Evolutionary conservation across 2,113 vertebrate species (phyloP).

Genomic region (Camelus bactrianus): DNA sequence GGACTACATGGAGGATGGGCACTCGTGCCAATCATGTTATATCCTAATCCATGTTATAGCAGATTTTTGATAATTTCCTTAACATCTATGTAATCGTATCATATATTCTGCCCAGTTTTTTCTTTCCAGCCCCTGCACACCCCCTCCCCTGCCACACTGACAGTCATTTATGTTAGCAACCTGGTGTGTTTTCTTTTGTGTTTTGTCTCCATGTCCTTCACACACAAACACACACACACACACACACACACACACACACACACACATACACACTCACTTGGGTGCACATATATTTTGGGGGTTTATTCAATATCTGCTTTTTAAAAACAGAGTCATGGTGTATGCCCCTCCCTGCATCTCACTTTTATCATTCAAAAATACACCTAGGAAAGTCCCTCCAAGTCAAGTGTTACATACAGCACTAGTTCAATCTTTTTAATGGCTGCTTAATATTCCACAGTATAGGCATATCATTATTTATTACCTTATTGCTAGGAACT

Average conservation of each 20-base stretch:
- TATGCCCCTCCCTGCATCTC: neutral
- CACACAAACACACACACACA: neutral
- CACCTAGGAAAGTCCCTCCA: neutral
- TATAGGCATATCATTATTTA: neutral
- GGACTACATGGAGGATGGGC: neutral
- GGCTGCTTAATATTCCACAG: neutral
- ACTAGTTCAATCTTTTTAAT: neutral
- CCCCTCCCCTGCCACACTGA: neutral
- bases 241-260: neutral
- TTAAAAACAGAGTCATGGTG: neutral
- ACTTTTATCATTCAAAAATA: slow-evolving; percentile 18
- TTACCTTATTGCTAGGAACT: neutral
- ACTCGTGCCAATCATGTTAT: neutral
- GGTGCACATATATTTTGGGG: neutral
- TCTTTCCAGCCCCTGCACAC: neutral
- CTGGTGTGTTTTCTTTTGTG: neutral
- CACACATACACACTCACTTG: neutral
- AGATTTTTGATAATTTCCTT: neutral
- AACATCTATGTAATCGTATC: neutral
- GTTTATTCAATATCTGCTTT: neutral
- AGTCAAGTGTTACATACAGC: neutral
- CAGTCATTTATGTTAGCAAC: neutral
- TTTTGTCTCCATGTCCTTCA: neutral
- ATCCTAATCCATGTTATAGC: neutral
- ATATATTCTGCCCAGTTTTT: neutral